Percentiles rank a stretch among this genome's conserved stretches.
These are phyloP conservation scores for Cydia strobilella DNA, from an alignment of 1,140 invertebrate genomes.

Conservation along the genomic window DNA sequence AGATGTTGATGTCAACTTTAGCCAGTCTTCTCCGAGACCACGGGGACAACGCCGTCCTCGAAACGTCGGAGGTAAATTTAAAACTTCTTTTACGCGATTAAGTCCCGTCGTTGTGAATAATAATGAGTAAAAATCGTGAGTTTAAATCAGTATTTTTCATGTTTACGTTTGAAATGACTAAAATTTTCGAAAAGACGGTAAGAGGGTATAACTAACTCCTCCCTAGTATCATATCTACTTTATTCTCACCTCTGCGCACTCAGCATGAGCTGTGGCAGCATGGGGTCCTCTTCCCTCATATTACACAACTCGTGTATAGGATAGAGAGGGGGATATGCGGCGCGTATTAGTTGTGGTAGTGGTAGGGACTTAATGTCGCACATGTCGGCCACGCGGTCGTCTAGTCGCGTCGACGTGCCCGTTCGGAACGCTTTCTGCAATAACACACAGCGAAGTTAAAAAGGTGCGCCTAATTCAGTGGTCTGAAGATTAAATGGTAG, in stretches of 20 bases:
- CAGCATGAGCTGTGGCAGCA: conserved; percentile 82
- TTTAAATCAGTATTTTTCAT: too few relatives aligned
- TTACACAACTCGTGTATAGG: conserved; percentile 88
- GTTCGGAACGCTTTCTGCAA: conserved; percentile 91
- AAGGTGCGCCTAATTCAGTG: too few relatives aligned
- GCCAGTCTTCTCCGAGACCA: too few relatives aligned
- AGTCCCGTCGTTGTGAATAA: too few relatives aligned
- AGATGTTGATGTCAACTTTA: too few relatives aligned
- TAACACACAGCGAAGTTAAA: too few relatives aligned
- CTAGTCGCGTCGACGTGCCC: conserved; percentile 92
- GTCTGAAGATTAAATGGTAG: too few relatives aligned
- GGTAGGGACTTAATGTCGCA: conserved; percentile 96
- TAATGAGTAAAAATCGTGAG: too few relatives aligned
- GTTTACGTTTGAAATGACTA: background rate
- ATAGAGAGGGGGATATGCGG: conserved; percentile 97
- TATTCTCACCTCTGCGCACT: conserved; percentile 83
- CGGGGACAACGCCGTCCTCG: too few relatives aligned
- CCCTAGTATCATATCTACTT: background rate
- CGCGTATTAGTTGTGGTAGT: conserved; percentile 88
- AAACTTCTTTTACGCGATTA: too few relatives aligned
- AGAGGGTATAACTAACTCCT: too few relatives aligned
- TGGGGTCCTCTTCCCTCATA: conserved; percentile 81
- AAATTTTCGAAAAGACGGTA: background rate
- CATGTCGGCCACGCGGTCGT: conserved; percentile 97
- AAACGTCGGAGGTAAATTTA: too few relatives aligned